Evolutionary conservation across 1,140 invertebrate genomes (phyloP), one percentile per base, ranked within the genome.

Genomic region (Homarus americanus): DNA sequence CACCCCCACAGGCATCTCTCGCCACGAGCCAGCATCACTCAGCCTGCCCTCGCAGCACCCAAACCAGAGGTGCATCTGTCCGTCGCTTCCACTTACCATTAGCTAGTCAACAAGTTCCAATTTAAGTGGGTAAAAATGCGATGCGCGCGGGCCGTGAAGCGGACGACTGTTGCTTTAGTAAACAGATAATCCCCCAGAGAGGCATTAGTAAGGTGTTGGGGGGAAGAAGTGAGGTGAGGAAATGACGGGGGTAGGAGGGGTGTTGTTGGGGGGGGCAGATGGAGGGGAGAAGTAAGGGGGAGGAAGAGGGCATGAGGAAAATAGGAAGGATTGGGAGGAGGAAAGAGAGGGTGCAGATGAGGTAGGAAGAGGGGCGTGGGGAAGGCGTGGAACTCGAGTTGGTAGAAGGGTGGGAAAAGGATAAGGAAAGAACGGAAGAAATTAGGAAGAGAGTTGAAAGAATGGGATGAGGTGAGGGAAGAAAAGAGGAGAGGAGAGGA

Each of bases 21-120:
- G n/a, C n/a, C n/a, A n/a, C n/a, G n/a, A n/a, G n/a, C n/a, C n/a
- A n/a, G n/a, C n/a, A n/a, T n/a, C n/a, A n/a, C n/a, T n/a, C n/a
- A n/a, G n/a, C n/a, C n/a, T n/a, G n/a, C n/a, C n/a, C n/a, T n/a
- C n/a, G n/a, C n/a, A n/a, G n/a, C n/a, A n/a, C n/a, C n/a, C n/a
- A n/a, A n/a, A 7, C 24, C 63, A n/a, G 4, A 4, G 63, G 10
- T 76, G 73, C 12, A 24, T 12, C 1, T 17, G 40, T 40, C 12
- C 36, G 73, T 76, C 76, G 38, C 76, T 44, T 24, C 76, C 76
- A 79, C 41, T 79, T 49, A 79, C 41, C 76, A 79, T 79, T 79
- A 79, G 41, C 41, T 79, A 79, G 76, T 79, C 76, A 79, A 79
- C 76, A 79, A 41, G 38, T 79, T 49, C 76, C 76, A 79, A 79